Evolutionary conservation across 2,888 invertebrate genomes (phyloP), one percentile per base, ranked within the genome.

Genomic region (Nymphalis polychloros): DNA sequence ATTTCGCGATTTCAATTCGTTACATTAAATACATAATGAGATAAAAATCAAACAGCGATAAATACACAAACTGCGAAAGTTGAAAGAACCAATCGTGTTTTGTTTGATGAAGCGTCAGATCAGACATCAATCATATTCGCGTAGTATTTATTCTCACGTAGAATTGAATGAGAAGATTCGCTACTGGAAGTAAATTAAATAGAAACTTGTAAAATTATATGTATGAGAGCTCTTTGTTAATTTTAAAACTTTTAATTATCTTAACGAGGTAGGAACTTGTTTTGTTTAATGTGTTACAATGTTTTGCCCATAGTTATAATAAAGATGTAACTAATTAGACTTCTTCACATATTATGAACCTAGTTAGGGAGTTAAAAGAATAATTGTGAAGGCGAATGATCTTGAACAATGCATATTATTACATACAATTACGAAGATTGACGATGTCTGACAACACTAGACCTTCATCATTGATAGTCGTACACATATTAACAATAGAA

Each of bases 71-170:
- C n/a, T 57, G 57, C 57, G 50, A 62, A 59, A 59, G 62, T 19
- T 16, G 31, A 67, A 46, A 52, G 53, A 63, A 50, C 41, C 31
- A 57, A 57, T 57, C 41, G 8, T 35, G 57, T 57, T 57, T 57
- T 55, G n/a, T 57, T 57, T 57, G 19, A 35, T 19, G 57, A 65
- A 67, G 57, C 70, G 68, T 70, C 68, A 69, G 73, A 57, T 23
- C 64, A 69, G 53, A 63, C 71, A 77, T 76, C 72, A 76, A 76
- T 77, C 76, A 77, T 65, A 59, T 68, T 71, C 70, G 67, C 72
- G 73, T 72, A 75, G 57, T 57, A 41, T 10, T 41, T 35, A 57
- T 57, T 57, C 57, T 20, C 57, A 57, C 53, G 53, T 41, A 41
- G 19, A 41, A 13, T 19, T 10, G 5, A 19, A 57, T 57, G n/a